Evolutionary conservation across 2,113 vertebrate species (phyloP).

Genomic region (Delphinapterus leucas): DNA sequence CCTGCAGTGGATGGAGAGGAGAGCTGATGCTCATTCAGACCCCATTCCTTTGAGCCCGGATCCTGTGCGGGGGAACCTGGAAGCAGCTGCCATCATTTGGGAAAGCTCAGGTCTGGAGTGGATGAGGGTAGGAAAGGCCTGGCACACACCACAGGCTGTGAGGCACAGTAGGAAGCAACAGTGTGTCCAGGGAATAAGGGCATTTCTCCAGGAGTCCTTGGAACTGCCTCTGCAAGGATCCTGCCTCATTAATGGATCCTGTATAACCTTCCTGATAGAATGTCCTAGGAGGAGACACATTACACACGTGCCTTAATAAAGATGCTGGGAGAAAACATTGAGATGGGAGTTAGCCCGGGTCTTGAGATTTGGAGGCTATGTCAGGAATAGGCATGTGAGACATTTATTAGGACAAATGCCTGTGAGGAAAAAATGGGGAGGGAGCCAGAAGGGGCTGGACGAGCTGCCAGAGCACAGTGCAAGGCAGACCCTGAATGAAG

Average conservation of each 20-base stretch:
- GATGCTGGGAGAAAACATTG: not conserved
- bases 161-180: too few species aligned
- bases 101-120: too few species aligned
- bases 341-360: not conserved
- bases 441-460: rapidly evolving
- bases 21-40: not conserved
- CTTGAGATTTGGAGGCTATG: too few species aligned
- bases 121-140: too few species aligned
- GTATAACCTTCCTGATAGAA: not conserved
- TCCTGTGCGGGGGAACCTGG: not conserved
- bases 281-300: not conserved
- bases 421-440: rapidly evolving
- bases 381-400: not conserved
- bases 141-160: not conserved
- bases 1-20: not conserved
- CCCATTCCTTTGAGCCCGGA: not conserved
- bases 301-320: not conserved
- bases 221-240: too few species aligned
- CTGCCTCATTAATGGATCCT: not conserved
- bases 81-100: not conserved
- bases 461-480: rapidly evolving
- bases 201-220: too few species aligned
- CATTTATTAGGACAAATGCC: rapidly evolving
- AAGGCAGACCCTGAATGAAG: too few species aligned
- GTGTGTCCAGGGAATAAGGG: not conserved